phyloP scores from a whole-genome alignment of 2,888 invertebrate species.

The Aphidius colemani region DNA sequence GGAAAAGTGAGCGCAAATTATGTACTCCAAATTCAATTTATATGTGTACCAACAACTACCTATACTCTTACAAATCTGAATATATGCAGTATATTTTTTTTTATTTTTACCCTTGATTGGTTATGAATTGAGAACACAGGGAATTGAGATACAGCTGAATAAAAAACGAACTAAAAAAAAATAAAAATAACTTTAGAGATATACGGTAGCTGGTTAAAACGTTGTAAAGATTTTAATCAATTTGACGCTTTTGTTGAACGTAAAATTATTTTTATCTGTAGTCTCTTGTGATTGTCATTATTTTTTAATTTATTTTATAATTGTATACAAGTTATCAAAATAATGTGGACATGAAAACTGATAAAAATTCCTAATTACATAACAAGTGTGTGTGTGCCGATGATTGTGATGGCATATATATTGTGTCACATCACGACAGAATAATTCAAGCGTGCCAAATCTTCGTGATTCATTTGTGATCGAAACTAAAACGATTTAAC shows the following conservation, averaged over 20 bases:
- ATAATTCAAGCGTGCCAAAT: slow-evolving; percentile 35
- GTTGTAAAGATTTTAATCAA: too few species aligned
- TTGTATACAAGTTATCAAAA: too few species aligned
- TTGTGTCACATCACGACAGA: slow-evolving; percentile 9
- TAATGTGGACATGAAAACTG: too few species aligned
- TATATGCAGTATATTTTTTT: slow-evolving; percentile 1
- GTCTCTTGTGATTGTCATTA: background rate
- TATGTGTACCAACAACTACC: slow-evolving; percentile 28
- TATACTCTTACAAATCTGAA: slow-evolving; percentile 11
- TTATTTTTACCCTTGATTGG: background rate
- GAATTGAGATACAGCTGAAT: background rate
- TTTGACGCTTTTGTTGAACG: slow-evolving; percentile 2
- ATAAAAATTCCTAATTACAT: too few species aligned
- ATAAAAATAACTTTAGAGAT: too few species aligned
- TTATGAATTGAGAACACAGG: slow-evolving; percentile 5
- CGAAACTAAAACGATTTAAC: slow-evolving; percentile 47
- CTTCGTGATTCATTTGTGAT: slow-evolving; percentile 44
- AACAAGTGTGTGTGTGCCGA: too few species aligned
- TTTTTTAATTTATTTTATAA: too few species aligned
- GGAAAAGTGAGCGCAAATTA: slow-evolving; percentile 29
- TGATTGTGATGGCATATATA: too few species aligned
- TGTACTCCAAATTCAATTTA: slow-evolving; percentile 34
- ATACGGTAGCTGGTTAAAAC: too few species aligned
- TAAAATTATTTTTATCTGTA: slow-evolving; percentile 14
- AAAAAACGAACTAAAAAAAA: too few species aligned